Percentiles rank a stretch among this genome's conserved stretches.
phyloP scores from a whole-genome alignment of 64 coral and sea anemone species.

The Actinia equina region DNA sequence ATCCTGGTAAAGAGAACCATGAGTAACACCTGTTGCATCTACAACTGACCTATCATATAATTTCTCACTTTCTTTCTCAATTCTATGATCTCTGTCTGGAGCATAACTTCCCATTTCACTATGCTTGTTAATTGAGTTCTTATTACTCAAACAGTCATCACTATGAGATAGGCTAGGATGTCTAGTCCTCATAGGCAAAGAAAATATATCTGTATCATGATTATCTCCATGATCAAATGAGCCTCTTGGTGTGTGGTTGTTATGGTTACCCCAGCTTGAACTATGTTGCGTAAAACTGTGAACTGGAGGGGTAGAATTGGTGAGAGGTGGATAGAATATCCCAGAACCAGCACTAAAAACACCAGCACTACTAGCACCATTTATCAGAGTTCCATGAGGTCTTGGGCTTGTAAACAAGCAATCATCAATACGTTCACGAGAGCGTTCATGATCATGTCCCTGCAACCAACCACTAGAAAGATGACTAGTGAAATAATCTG shows the following conservation, averaged over 20 bases:
- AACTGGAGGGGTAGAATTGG: constrained; percentile 71
- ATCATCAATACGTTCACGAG: constrained; percentile 71
- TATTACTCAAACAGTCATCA: constrained; percentile 30
- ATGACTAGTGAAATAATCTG: constrained; percentile 80
- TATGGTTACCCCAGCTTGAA: constrained; percentile 80
- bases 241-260: constrained; percentile 75
- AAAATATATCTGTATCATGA: constrained; percentile 22
- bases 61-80: constrained; percentile 27
- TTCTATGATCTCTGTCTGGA: constrained; percentile 25
- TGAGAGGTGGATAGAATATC: constrained; percentile 82
- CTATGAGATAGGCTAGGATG: constrained; percentile 12
- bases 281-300: constrained; percentile 83
- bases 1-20: neutral
- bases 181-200: constrained; percentile 5
- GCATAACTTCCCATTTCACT: constrained; percentile 32
- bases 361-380: constrained; percentile 71
- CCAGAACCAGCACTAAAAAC: constrained; percentile 80
- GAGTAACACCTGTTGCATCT: constrained; percentile 8
- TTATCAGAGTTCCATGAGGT: constrained; percentile 60
- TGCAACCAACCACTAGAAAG: constrained; percentile 57
- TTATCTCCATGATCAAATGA: constrained; percentile 57
- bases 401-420: constrained; percentile 41
- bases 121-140: constrained; percentile 13
- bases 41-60: neutral
- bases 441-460: constrained; percentile 82